Evolutionary conservation across 2,888 invertebrate genomes (phyloP).

Genomic region (Nomada goodeniana): DNA sequence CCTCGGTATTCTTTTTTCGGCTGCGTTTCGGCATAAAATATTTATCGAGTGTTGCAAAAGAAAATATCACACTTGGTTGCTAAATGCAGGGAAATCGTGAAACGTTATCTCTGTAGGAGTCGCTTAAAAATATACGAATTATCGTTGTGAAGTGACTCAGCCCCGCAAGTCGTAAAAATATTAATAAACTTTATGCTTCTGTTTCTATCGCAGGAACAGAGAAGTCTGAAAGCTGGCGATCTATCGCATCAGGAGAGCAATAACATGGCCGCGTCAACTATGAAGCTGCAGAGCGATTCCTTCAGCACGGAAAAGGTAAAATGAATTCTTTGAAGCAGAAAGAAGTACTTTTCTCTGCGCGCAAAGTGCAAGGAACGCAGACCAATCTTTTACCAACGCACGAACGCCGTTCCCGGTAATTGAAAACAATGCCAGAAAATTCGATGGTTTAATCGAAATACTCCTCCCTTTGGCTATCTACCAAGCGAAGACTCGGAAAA

Average conservation of each 20-base stretch:
- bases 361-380: too few relatives aligned
- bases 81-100: too few relatives aligned
- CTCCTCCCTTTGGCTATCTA: slow-evolving; percentile 45
- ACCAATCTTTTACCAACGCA: too few relatives aligned
- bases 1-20: background rate
- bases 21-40: too few relatives aligned
- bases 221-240: slow-evolving; percentile 93
- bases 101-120: background rate
- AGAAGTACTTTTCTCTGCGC: background rate
- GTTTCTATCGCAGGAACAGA: slow-evolving; percentile 89
- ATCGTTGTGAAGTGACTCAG: background rate
- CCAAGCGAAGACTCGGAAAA: slow-evolving; percentile 39
- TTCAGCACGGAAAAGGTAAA: slow-evolving; percentile 92
- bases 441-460: slow-evolving; percentile 4
- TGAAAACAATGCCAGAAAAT: background rate
- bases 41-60: too few relatives aligned
- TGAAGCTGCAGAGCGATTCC: slow-evolving; percentile 93
- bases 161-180: background rate
- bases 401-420: too few relatives aligned
- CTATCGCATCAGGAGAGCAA: slow-evolving; percentile 94
- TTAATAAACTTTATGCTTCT: background rate
- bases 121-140: background rate
- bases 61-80: too few relatives aligned
- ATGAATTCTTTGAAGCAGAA: background rate
- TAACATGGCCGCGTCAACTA: slow-evolving; percentile 93